Percentiles rank a stretch among this genome's conserved stretches.
Conservation (phyloP, 2,888 invertebrate genomes). For the Dysmachus trigonus region DNA sequence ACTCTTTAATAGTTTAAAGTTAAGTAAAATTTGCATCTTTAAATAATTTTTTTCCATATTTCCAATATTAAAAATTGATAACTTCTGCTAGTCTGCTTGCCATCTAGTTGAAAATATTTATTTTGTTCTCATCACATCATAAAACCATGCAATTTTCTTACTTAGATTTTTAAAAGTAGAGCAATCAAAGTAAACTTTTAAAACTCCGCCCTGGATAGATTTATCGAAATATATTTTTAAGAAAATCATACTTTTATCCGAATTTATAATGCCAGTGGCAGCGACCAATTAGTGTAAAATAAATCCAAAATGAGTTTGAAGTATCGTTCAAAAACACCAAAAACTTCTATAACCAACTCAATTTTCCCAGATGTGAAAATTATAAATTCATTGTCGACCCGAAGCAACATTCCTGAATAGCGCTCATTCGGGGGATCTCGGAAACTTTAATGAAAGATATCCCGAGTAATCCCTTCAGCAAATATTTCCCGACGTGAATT, state of each 20-base stretch:
- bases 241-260: neutral
- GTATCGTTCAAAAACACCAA: neutral
- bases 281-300: neutral
- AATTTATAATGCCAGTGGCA: neutral
- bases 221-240: too few species aligned
- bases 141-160: too few species aligned
- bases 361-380: conserved; percentile 21
- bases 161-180: too few species aligned
- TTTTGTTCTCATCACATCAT: too few species aligned
- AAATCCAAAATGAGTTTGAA: neutral
- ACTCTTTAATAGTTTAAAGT: too few species aligned
- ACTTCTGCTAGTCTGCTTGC: too few species aligned
- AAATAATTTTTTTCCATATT: too few species aligned
- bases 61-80: too few species aligned
- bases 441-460: conserved; percentile 18
- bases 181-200: neutral
- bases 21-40: too few species aligned
- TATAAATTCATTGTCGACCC: conserved; percentile 24
- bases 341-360: conserved; percentile 13
- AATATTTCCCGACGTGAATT: conserved; percentile 3
- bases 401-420: neutral
- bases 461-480: conserved; percentile 17
- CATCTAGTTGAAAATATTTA: too few species aligned
- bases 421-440: neutral
- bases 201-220: too few species aligned